Percentiles rank a stretch among this genome's conserved stretches.
These are phyloP conservation scores for Scaptomyza graminum DNA, from an alignment of 1,140 invertebrate genomes.

Conservation along the genomic window DNA sequence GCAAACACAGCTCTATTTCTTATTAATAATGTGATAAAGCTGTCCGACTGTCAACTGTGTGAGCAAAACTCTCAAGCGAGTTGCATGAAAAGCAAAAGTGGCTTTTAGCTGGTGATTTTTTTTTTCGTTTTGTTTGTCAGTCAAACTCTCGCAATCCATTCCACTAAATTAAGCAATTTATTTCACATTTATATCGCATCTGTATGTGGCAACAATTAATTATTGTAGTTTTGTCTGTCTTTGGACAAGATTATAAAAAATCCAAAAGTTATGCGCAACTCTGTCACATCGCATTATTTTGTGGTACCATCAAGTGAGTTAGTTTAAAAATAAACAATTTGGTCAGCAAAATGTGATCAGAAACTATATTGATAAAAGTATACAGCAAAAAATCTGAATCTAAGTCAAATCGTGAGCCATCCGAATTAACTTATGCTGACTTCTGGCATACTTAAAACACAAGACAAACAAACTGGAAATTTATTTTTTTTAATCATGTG, in stretches of 20 bases:
- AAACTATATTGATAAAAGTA: slow-evolving; percentile 1
- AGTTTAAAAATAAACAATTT: slow-evolving; percentile 14
- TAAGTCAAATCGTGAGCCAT: slow-evolving; percentile 20
- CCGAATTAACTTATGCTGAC: slow-evolving; percentile 56
- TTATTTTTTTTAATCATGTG: too few relatives aligned
- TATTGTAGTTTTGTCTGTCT: slow-evolving; percentile 47
- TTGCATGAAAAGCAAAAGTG: slow-evolving; percentile 46
- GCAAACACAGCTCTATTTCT: slow-evolving; percentile 67
- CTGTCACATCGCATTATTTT: slow-evolving; percentile 70
- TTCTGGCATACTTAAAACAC: slow-evolving; percentile 12
- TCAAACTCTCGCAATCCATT: slow-evolving; percentile 73
- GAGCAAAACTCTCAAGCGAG: slow-evolving; percentile 38
- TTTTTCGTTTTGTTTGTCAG: slow-evolving; percentile 14
- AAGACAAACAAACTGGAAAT: slow-evolving; percentile 16
- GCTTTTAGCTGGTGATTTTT: slow-evolving; percentile 19
- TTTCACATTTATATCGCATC: slow-evolving; percentile 67
- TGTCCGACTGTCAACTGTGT: slow-evolving; percentile 66
- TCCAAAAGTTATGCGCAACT: slow-evolving; percentile 57
- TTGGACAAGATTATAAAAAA: slow-evolving; percentile 58
- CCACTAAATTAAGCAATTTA: slow-evolving; percentile 82
- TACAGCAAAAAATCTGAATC: slow-evolving; percentile 13
- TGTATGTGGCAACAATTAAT: slow-evolving; percentile 65
- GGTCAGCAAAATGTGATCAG: neutral
- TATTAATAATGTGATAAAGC: slow-evolving; percentile 82
- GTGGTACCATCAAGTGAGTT: slow-evolving; percentile 45